Conservation (phyloP, 2,113 vertebrate species). For the Eudorcas thomsonii region DNA sequence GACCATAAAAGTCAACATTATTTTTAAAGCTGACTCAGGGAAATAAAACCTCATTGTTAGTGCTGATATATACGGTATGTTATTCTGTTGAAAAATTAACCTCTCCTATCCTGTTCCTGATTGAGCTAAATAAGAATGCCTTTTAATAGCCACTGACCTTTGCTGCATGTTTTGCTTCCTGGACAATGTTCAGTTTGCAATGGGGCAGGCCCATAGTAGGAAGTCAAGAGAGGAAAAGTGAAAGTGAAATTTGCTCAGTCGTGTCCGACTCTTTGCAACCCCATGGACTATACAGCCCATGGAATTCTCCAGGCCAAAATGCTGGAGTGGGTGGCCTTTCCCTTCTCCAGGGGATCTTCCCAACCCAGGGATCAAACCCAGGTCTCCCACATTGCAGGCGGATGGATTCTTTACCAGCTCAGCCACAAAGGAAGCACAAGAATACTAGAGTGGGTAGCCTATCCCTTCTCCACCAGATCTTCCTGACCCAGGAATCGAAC, state of each 20-base stretch:
- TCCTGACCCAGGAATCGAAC: not conserved
- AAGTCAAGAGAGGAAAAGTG: not conserved
- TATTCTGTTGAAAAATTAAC: constrained; percentile 7
- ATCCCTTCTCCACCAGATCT: not conserved
- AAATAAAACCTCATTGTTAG: constrained; percentile 66
- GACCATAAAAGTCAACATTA: constrained; percentile 70
- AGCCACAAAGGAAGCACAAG: not conserved
- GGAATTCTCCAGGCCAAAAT: not conserved
- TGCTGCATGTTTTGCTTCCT: not conserved
- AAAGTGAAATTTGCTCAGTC: not conserved
- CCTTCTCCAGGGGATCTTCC: not conserved
- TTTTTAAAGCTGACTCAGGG: constrained; percentile 78
- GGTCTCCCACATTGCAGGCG: not conserved
- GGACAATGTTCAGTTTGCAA: not conserved
- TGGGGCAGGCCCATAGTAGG: not conserved
- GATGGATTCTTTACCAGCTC: not conserved
- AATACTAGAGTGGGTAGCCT: not conserved
- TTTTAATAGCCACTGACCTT: not conserved
- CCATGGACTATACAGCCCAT: not conserved
- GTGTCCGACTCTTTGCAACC: not conserved
- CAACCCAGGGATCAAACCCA: not conserved
- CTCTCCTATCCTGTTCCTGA: not conserved
- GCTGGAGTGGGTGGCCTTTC: not conserved
- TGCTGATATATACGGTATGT: constrained; percentile 32
- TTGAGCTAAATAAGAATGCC: not conserved